phyloP scores from a whole-genome alignment of 1,140 invertebrate species.

The Globodera ellingtonae region DNA sequence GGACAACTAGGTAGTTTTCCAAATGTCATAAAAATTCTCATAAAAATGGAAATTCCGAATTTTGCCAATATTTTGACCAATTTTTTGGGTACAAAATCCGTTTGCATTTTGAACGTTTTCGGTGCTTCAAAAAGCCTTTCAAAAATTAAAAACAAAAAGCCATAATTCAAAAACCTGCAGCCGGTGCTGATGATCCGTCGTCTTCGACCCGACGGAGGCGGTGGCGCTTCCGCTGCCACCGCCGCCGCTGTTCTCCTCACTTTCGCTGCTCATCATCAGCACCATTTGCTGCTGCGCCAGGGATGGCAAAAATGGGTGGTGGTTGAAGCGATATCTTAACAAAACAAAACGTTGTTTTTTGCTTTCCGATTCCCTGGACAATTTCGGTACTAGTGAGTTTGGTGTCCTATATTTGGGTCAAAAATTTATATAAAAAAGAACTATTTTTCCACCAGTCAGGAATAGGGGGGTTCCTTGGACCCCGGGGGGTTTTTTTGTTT shows the following conservation, averaged over 20 bases:
- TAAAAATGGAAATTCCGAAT: too few species aligned
- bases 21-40: background rate
- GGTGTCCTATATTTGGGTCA: background rate
- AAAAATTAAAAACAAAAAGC: background rate
- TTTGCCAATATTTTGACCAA: background rate
- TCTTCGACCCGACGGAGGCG: background rate
- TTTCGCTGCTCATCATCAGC: background rate
- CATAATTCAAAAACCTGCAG: background rate
- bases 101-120: background rate
- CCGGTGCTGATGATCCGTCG: background rate
- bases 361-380: too few species aligned
- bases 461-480: too few species aligned
- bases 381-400: too few species aligned
- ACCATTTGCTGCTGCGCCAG: background rate
- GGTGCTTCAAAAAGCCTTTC: background rate
- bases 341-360: background rate
- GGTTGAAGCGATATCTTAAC: background rate
- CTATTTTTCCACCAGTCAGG: background rate
- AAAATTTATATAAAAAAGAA: background rate
- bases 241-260: background rate
- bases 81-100: background rate
- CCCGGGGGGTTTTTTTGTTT: too few species aligned
- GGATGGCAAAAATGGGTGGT: background rate
- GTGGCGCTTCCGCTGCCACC: too few species aligned
- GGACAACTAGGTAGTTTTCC: too few species aligned